Percentiles rank a stretch among this genome's conserved stretches.
Conservation (phyloP, 1,140 invertebrate species). For the Drosophila sproati region DNA sequence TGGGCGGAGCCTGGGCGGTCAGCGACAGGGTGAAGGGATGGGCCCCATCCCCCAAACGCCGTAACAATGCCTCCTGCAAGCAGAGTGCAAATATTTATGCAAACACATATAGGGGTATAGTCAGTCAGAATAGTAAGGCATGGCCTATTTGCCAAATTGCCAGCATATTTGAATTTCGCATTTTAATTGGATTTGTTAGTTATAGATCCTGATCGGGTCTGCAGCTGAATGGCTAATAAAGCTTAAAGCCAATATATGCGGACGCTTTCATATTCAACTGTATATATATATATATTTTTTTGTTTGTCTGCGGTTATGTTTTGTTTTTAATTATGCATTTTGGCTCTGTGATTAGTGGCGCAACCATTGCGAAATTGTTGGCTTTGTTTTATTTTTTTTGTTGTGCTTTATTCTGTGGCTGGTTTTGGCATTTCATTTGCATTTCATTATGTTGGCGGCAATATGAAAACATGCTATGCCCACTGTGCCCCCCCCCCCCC, state of each 20-base stretch:
- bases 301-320: slow-evolving; percentile 18
- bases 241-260: background rate
- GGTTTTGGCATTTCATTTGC: slow-evolving; percentile 65
- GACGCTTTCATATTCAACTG: no score
- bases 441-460: slow-evolving; percentile 51
- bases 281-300: background rate
- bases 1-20: slow-evolving; percentile 92
- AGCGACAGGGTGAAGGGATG: slow-evolving; percentile 93
- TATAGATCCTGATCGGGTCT: background rate
- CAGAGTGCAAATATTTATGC: background rate
- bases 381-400: slow-evolving; percentile 29
- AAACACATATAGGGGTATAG: background rate
- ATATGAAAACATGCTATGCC: background rate
- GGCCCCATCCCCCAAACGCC: slow-evolving; percentile 91
- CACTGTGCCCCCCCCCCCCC: background rate
- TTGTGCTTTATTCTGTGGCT: slow-evolving; percentile 3
- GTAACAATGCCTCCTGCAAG: slow-evolving; percentile 91
- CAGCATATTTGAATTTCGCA: slow-evolving; percentile 32
- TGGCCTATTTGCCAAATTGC: slow-evolving; percentile 11
- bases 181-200: slow-evolving; percentile 55
- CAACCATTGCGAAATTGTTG: slow-evolving; percentile 26
- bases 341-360: slow-evolving; percentile 17
- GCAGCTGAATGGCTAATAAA: background rate
- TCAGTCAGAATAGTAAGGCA: background rate
- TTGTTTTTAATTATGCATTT: slow-evolving; percentile 54